Evolutionary conservation across 2,797 vertebrate genomes (phyloP), one percentile per base, ranked within the genome.

Genomic region (Menidia menidia): DNA sequence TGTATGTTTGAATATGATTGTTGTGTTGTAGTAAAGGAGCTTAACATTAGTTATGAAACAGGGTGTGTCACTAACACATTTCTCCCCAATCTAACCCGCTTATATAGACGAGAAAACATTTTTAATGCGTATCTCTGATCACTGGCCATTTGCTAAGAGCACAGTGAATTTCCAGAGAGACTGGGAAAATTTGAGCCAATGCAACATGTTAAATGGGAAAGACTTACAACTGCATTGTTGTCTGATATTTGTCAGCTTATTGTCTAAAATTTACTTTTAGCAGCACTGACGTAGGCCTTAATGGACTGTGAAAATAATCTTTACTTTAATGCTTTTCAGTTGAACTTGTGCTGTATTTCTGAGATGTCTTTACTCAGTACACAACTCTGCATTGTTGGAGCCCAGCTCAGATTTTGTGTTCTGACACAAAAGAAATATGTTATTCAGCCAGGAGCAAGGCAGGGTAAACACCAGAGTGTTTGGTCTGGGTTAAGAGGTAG

Each of bases 401-500:
- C 89, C 68, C 86, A 92, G 87, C 86, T 80, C 62, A 78, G 83
- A 51, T 52, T 67, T 12, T 64, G 32, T 71, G 54, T 61, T 78
- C 31, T 57, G 52, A 82, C 58, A 73, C 69, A 41, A 84, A 79
- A 67, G 67, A 82, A 48, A 16, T 65, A 65, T 60, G 72, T 78
- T 60, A 81, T 19, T 71, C 79, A 87, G 86, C 81, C 77, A 86
- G 63, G 44, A 81, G 55, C 60, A 77, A 81, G 80, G 88, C 83
- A 76, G 35, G 8, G 53, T 35, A 68, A 75, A 41, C 72, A 68
- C 42, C 68, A 61, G 33, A 68, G 61, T 84, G 71, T 44, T 77
- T 48, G 71, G 51, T 69, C 30, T 54, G 60, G 57, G 42, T 73
- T 82, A 68, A 63, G 79, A 80, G 62, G 68, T 42, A 88, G 61